Percentiles rank a stretch among this genome's conserved stretches.
phyloP scores from a whole-genome alignment of 2,113 vertebrate genomes.

The Scophthalmus maximus region DNA sequence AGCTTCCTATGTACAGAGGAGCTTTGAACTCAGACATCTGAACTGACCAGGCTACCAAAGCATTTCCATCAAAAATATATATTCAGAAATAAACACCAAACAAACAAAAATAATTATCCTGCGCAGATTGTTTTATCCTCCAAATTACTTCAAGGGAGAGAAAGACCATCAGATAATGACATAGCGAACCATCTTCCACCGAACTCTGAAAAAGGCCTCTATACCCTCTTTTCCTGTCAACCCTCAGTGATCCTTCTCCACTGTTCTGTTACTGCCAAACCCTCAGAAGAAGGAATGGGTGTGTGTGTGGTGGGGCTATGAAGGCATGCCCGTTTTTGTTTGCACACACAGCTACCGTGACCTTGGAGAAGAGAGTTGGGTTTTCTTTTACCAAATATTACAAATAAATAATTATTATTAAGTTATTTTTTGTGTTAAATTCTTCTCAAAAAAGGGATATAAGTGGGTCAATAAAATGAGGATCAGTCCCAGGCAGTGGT shows the following conservation, averaged over 20 bases:
- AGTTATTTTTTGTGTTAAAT: slow-evolving; percentile 35
- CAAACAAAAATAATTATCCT: too few relatives aligned
- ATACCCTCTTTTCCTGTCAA: slow-evolving; percentile 33
- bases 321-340: slow-evolving; percentile 40
- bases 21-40: slow-evolving; percentile 27
- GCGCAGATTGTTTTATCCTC: slow-evolving; percentile 13
- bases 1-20: slow-evolving; percentile 15
- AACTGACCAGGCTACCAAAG: slow-evolving; percentile 32
- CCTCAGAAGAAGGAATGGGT: slow-evolving; percentile 36
- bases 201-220: slow-evolving; percentile 39
- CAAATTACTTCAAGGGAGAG: slow-evolving; percentile 7
- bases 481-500: neutral
- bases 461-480: slow-evolving; percentile 10
- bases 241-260: slow-evolving; percentile 38
- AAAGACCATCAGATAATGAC: slow-evolving; percentile 38
- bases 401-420: slow-evolving; percentile 45
- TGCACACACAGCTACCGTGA: slow-evolving; percentile 44
- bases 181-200: slow-evolving; percentile 40
- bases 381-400: slow-evolving; percentile 12
- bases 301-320: neutral
- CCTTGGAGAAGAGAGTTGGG: slow-evolving; percentile 26
- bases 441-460: slow-evolving; percentile 1
- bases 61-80: neutral
- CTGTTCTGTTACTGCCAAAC: slow-evolving; percentile 58
- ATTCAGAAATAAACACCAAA: slow-evolving; percentile 21